phyloP scores from a whole-genome alignment of 2,113 vertebrate species.

The Dunckerocampus dactyliophorus region DNA sequence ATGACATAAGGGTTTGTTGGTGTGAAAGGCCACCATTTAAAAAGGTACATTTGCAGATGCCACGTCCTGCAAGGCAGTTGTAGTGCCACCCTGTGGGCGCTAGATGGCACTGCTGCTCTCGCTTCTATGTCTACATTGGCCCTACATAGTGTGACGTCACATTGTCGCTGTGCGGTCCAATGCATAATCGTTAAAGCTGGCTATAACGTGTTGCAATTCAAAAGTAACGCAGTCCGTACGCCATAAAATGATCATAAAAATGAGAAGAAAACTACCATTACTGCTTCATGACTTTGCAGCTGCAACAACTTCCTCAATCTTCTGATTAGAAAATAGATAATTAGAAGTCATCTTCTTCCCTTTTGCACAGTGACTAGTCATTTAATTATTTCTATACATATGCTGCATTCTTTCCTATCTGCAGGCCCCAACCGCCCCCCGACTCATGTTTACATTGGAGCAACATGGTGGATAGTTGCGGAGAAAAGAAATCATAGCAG shows the following conservation, averaged over 20 bases:
- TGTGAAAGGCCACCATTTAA: not conserved
- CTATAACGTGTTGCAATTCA: not conserved
- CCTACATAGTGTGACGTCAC: not conserved
- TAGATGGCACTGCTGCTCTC: not conserved
- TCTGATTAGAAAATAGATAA: not conserved
- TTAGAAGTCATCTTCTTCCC: not conserved
- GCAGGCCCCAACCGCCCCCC: not conserved
- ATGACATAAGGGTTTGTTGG: not conserved
- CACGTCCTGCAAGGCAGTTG: not conserved
- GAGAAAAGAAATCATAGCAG: not conserved
- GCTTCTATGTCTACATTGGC: not conserved
- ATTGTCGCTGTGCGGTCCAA: not conserved
- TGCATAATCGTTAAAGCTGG: not conserved
- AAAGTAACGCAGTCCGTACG: not conserved
- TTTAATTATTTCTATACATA: too few species aligned
- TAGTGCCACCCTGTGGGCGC: not conserved
- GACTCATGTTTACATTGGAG: not conserved
- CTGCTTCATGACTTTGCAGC: not conserved
- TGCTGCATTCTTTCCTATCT: not conserved
- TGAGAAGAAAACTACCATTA: too few species aligned
- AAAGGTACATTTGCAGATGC: too few species aligned
- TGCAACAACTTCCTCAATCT: constrained; percentile 3
- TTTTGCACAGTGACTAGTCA: not conserved
- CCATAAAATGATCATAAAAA: not conserved
- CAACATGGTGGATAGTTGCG: too few species aligned